These are phyloP conservation scores for Spodoptera exigua DNA, from an alignment of 2,888 invertebrate species.

Conservation along the genomic window DNA sequence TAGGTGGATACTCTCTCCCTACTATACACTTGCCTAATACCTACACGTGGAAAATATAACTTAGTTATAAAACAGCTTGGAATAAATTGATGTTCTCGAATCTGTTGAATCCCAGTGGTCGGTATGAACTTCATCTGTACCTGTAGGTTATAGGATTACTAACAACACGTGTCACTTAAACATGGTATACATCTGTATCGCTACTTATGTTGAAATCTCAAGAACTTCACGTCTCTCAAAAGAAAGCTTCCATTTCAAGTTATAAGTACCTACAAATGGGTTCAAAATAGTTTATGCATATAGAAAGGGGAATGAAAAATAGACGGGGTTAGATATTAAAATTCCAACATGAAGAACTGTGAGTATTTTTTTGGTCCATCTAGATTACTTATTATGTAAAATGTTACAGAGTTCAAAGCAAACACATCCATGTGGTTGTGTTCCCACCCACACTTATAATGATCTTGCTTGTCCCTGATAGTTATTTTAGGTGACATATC, in stretches of 20 bases:
- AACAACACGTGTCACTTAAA: neutral
- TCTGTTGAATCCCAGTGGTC: slow-evolving; percentile 14
- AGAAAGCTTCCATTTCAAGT: neutral
- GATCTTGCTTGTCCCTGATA: neutral
- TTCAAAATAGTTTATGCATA: too few relatives aligned
- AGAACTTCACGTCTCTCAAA: too few relatives aligned
- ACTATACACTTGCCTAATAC: neutral
- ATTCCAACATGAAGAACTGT: too few relatives aligned
- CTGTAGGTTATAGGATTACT: neutral
- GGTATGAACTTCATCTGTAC: neutral
- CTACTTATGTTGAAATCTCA: too few relatives aligned
- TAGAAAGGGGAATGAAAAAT: too few relatives aligned
- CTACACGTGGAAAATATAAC: slow-evolving; percentile 13
- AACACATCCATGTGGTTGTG: neutral
- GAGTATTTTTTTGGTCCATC: neutral
- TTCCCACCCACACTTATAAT: slow-evolving; percentile 16
- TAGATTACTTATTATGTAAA: neutral
- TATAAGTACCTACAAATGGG: too few relatives aligned
- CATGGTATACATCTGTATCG: neutral
- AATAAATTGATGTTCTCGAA: neutral
- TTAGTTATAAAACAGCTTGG: neutral
- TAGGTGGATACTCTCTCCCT: too few relatives aligned
- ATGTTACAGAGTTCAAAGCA: neutral
- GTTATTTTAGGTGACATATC: slow-evolving; percentile 14
- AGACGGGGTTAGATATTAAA: too few relatives aligned